Evolutionary conservation across 2,888 invertebrate genomes (phyloP).

Genomic region (Gerosis bhagava): DNA sequence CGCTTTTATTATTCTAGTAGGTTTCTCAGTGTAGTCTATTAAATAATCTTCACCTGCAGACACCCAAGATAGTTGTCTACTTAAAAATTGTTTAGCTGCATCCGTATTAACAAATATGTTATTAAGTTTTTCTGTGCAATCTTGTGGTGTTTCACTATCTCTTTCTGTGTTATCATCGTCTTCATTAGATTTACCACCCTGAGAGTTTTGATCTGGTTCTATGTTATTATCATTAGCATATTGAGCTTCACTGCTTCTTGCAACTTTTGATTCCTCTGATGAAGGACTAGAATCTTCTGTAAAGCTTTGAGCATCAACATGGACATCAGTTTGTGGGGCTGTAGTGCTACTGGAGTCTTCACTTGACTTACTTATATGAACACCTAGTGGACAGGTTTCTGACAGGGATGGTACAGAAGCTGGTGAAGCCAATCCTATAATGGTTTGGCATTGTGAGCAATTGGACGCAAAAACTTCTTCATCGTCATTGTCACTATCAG

Average conservation of each 20-base stretch:
- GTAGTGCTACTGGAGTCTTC: constrained; percentile 84
- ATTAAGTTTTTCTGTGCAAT: constrained; percentile 75
- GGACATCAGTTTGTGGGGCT: constrained; percentile 79
- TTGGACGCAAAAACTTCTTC: constrained; percentile 85
- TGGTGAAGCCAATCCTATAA: constrained; percentile 80
- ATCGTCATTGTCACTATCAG: constrained; percentile 82
- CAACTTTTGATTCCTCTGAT: constrained; percentile 78
- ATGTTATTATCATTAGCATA: constrained; percentile 44
- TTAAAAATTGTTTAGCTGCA: constrained; percentile 89
- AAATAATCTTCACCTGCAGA: constrained; percentile 86
- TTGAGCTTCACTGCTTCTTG: constrained; percentile 65
- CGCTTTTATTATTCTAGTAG: constrained; percentile 86
- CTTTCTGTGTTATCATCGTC: constrained; percentile 48
- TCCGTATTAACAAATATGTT: constrained; percentile 90
- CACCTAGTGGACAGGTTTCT: constrained; percentile 84
- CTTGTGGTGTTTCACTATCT: constrained; percentile 51
- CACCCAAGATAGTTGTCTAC: constrained; percentile 88
- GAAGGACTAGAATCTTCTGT: constrained; percentile 82
- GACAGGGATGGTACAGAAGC: constrained; percentile 83
- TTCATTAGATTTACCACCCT: constrained; percentile 43
- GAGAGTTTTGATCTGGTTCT: constrained; percentile 46
- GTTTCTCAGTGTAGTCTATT: constrained; percentile 85
- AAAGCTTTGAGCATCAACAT: constrained; percentile 76
- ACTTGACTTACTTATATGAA: constrained; percentile 82
- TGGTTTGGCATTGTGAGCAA: constrained; percentile 85